These are phyloP conservation scores for Drosophila sp. DNA, from an alignment of 1,140 invertebrate species.

Conservation along the genomic window DNA sequence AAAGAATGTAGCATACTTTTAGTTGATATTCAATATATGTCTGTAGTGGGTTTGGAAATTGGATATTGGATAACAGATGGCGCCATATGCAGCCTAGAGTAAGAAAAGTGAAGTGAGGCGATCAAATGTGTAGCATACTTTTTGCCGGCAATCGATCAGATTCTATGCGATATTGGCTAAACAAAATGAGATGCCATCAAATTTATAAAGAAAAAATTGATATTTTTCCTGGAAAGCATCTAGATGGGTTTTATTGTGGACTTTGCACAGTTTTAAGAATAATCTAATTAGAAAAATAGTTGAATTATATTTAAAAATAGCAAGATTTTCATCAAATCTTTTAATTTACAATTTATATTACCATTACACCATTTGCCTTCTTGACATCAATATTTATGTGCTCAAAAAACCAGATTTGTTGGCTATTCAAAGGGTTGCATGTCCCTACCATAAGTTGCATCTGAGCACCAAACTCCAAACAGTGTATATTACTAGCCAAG, in stretches of 20 bases:
- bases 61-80: background rate
- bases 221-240: too few species aligned
- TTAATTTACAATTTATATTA: background rate
- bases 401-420: constrained; percentile 26
- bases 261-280: too few species aligned
- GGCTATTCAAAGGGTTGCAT: background rate
- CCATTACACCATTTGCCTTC: background rate
- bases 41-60: background rate
- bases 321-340: too few species aligned
- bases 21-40: background rate
- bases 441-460: background rate
- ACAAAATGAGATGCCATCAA: too few species aligned
- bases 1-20: background rate
- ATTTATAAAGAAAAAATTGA: too few species aligned
- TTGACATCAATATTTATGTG: background rate
- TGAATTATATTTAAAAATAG: too few species aligned
- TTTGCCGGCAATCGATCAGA: background rate
- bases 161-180: too few species aligned
- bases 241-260: too few species aligned
- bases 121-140: background rate
- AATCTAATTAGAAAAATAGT: too few species aligned
- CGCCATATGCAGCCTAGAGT: background rate
- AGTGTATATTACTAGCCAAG: constrained; percentile 25
- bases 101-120: background rate
- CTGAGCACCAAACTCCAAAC: constrained; percentile 1